Base-by-base conservation (phyloP, 2,888 invertebrate genomes). In the Cryptocephalus moraei region DNA sequence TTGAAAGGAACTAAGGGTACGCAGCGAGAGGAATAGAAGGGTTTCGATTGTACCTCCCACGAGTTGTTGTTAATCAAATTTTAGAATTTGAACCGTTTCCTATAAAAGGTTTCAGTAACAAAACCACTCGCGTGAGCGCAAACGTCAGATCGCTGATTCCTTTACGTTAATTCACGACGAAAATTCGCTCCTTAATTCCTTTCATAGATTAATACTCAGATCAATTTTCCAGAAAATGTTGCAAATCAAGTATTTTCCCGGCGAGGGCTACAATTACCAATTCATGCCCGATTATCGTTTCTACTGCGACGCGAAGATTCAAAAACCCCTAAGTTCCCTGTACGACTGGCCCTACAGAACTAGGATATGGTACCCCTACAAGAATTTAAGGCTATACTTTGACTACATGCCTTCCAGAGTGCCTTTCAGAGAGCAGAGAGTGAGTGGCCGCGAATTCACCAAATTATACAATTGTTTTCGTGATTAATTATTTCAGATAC, bases 241-340 rank as follows among this genome's bases (percentile, higher is more conserved):
- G 13, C 60, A 60, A 47, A 49, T 60, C 41, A 60, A 58, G 51
- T 60, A 60, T 43, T 60, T 53, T 39, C 54, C 54, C 8, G 58
- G 57, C 33, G 60, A 60, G 40, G 60, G 58, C 14, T 60, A 60
- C 51, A 60, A 60, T 45, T 57, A 52, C 32, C 51, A 52, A 42
- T 60, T 51, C 43, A 53, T 54, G 45, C 60, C 60, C 12, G 60
- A 60, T 49, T 58, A 58, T 44, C 46, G 60, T 50, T 60, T 54
- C 41, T 60, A 60, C 39, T 59, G 55, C 44, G 60, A 60, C 39
- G 56, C 59, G 34, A 60, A 60, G 46, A 60, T 60, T 39, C 56
- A 56, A 33, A 52, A 56, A 36, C 55, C 54, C 32, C 44, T 54
- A 33, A 57, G 59, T 50, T 56, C 59, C 1, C 56, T 49, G 41